A percentile compares a stretch with the other conserved stretches of the same genome.
phyloP scores from a whole-genome alignment of 2,797 vertebrate species.

The Lepus townsendii region DNA sequence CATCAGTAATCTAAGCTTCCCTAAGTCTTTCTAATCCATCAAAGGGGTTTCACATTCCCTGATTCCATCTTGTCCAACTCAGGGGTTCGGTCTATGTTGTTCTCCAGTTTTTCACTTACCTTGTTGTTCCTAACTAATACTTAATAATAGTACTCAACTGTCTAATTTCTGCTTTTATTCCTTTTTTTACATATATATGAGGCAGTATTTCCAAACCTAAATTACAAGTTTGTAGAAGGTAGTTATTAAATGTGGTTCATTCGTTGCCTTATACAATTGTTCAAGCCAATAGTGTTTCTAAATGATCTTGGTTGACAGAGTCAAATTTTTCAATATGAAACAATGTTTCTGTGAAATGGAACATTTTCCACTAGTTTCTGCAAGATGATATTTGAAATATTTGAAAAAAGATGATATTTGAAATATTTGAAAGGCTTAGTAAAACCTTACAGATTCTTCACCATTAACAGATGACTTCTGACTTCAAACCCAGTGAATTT shows the following conservation, averaged over 20 bases:
- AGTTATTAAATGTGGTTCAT: constrained; percentile 39
- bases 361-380: constrained; percentile 37
- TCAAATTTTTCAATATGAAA: constrained; percentile 62
- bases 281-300: constrained; percentile 54
- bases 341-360: constrained; percentile 43
- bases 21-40: constrained; percentile 48
- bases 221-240: constrained; percentile 48
- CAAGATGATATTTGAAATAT: constrained; percentile 34
- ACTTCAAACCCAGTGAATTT: background rate
- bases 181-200: background rate
- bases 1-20: constrained; percentile 29
- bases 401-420: background rate
- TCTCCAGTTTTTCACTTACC: background rate
- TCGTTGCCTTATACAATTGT: background rate
- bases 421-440: background rate
- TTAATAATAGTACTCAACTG: background rate
- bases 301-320: constrained; percentile 14
- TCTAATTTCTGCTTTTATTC: constrained; percentile 57
- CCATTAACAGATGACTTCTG: constrained; percentile 4
- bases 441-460: constrained; percentile 1
- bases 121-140: background rate
- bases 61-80: background rate
- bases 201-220: constrained; percentile 58
- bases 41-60: background rate
- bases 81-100: background rate